A percentile compares a stretch with the other conserved stretches of the same genome.
Evolutionary conservation across 1,140 invertebrate species (phyloP).

Genomic region (Phocides pigmalion): DNA sequence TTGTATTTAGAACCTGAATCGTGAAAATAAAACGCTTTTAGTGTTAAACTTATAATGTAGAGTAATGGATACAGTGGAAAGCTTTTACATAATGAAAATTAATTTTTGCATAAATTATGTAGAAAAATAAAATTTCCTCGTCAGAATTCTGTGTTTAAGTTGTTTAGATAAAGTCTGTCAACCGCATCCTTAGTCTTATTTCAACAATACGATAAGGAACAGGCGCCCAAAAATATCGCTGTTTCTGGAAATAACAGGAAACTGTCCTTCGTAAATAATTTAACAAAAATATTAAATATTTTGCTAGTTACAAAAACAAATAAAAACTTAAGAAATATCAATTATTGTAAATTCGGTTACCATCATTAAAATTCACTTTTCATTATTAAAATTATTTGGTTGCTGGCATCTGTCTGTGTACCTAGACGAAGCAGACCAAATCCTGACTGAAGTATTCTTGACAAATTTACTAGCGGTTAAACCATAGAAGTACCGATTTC

Average conservation of each 20-base stretch:
- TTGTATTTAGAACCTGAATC: not conserved
- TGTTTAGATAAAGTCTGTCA: not conserved
- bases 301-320: not conserved
- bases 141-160: not conserved
- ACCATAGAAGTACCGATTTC: too few relatives aligned
- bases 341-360: too few relatives aligned
- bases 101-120: too few relatives aligned
- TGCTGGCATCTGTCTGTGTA: too few relatives aligned
- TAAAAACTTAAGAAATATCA: not conserved
- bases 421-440: too few relatives aligned
- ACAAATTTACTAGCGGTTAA: too few relatives aligned
- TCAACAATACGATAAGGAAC: conserved; percentile 6
- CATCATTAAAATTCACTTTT: too few relatives aligned
- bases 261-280: not conserved
- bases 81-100: too few relatives aligned
- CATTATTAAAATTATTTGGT: too few relatives aligned
- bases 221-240: not conserved
- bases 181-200: not conserved
- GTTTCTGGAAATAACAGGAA: not conserved
- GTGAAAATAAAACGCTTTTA: not conserved
- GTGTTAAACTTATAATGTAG: too few relatives aligned
- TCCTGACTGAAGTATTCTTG: too few relatives aligned
- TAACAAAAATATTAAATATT: not conserved
- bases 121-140: not conserved
- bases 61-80: too few relatives aligned